Evolutionary conservation across 2,113 vertebrate species (phyloP), one percentile per base, ranked within the genome.

Genomic region (Empidonax alnorum): DNA sequence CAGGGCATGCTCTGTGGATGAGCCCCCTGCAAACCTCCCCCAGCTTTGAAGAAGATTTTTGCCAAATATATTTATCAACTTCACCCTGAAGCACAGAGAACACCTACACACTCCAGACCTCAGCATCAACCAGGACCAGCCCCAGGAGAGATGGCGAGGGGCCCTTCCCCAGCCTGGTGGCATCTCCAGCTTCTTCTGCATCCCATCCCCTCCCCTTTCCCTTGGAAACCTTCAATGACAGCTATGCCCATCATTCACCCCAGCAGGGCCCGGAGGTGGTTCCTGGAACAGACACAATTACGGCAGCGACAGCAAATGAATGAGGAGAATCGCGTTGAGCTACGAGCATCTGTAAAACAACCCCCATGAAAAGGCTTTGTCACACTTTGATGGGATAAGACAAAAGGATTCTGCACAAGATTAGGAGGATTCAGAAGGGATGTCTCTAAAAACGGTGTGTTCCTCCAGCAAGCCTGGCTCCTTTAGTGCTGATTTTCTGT

Each of bases 351-450:
- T 86, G 35, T 69, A 88, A 50, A 86, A 88, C 79, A 92, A 58
- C 58, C 41, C 59, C n/a, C 4, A 9, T 62, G 85, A 58, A 94
- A 88, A 88, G 92, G 75, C 53, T 93, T 58, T 88, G 86, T 84
- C 94, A 77, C 88, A 30, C 90, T 79, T 82, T 90, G 79, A 92
- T 81, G 88, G 85, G 30, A 35, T 71, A 49, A 94, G 85, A 93
- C 88, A 94, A 94, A 95, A 90, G 59, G 90, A 86, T 19, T 84
- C 78, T 93, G 78, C 50, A 9, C 7, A 7, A 41, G 84, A 72
- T 42, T 25, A 73, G 82, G 50, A 82, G 78, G 71, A 90, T 90
- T 90, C 75, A 83, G 83, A 92, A 84, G 71, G 69, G 62, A 86
- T 6, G 67, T 15, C 8, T 8, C 85, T 78, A 77, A 80, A 86